Conservation (phyloP, 2,888 invertebrate species). For the Trissolcus brochymenae region DNA sequence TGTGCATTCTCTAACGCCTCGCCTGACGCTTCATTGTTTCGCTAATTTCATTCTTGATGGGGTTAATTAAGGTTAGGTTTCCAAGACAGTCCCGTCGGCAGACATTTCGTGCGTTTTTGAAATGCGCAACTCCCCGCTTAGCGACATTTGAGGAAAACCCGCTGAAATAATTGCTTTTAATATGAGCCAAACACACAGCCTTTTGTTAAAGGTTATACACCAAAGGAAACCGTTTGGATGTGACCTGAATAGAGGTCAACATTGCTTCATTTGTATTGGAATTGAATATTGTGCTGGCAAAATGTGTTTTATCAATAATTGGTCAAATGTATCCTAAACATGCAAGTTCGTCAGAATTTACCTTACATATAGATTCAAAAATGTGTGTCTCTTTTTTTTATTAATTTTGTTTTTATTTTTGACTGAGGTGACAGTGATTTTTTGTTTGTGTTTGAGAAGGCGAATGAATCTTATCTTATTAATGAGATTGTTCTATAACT, state of each 20-base stretch:
- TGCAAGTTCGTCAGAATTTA: constrained; percentile 15
- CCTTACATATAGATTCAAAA: no score
- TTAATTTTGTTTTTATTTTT: no score
- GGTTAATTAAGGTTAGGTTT: constrained; percentile 43
- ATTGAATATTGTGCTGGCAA: constrained; percentile 36
- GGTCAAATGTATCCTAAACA: constrained; percentile 44
- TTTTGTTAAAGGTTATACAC: constrained; percentile 14
- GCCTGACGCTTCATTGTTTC: constrained; percentile 46
- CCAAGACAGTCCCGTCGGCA: constrained; percentile 12
- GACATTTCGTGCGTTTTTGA: constrained; percentile 29
- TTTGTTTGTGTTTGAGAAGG: no score
- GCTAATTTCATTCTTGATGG: constrained; percentile 59
- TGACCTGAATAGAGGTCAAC: constrained; percentile 39
- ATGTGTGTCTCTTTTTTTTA: no score
- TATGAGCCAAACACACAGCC: constrained; percentile 15
- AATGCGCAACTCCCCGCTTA: constrained; percentile 11
- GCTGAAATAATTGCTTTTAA: constrained; percentile 30
- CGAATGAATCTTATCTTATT: neutral
- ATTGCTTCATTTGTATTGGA: constrained; percentile 29
- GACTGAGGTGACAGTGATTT: no score
- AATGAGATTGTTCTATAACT: constrained; percentile 30
- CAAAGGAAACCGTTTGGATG: constrained; percentile 17
- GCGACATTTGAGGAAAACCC: constrained; percentile 13
- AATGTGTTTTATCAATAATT: constrained; percentile 49
- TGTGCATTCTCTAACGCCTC: constrained; percentile 23